Evolutionary conservation across 37 sponge, comb jelly and placozoan species (phyloP).

Genomic region (Halichondria panicea): DNA sequence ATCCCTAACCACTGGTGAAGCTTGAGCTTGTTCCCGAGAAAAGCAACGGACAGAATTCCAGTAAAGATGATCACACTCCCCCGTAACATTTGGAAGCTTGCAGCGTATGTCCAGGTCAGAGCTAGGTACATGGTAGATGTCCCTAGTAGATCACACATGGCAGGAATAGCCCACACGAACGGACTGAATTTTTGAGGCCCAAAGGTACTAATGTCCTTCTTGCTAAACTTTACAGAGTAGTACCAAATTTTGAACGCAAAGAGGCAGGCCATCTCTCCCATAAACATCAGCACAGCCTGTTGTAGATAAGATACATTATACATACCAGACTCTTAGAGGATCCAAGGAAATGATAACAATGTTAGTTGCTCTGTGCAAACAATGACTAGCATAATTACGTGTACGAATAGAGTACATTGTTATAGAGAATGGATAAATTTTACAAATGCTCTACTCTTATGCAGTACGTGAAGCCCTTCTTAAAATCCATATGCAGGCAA

Average conservation of each 20-base stretch:
- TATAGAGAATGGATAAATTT: too few species aligned
- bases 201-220: slow-evolving; percentile 56
- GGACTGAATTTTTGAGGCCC: slow-evolving; percentile 90
- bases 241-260: slow-evolving; percentile 80
- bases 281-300: slow-evolving; percentile 89
- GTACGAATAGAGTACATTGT: too few species aligned
- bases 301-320: too few species aligned
- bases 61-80: slow-evolving; percentile 98
- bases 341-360: too few species aligned
- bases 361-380: too few species aligned
- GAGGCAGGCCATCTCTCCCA: slow-evolving; percentile 91
- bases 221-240: slow-evolving; percentile 19
- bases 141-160: slow-evolving; percentile 85
- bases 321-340: too few species aligned
- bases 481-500: too few species aligned
- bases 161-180: slow-evolving; percentile 86
- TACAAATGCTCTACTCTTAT: too few species aligned
- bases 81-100: slow-evolving; percentile 95
- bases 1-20: slow-evolving; percentile 87
- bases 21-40: slow-evolving; percentile 71
- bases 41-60: slow-evolving; percentile 88
- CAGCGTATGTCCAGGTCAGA: slow-evolving; percentile 91
- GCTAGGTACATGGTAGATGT: slow-evolving; percentile 94
- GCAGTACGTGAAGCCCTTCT: too few species aligned
- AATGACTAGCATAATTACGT: too few species aligned